A percentile compares a stretch with the other conserved stretches of the same genome.
Evolutionary conservation across 2,113 vertebrate genomes (phyloP).

Genomic region (Hippocampus guttulatus): DNA sequence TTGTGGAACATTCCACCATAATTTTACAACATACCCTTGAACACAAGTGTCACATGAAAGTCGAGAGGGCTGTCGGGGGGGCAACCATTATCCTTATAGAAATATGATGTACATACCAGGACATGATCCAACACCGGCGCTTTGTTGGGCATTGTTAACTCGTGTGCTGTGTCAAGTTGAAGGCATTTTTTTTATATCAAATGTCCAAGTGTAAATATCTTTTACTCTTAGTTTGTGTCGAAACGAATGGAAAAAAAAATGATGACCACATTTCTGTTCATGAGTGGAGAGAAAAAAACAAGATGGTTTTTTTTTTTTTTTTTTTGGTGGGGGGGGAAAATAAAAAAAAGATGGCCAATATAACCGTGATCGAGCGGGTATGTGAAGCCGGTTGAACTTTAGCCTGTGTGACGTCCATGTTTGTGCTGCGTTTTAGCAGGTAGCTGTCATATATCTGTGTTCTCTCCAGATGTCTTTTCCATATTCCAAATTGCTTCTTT

Average conservation of each 20-base stretch:
- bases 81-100: conserved; percentile 90
- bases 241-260: conserved; percentile 16
- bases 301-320: conserved; percentile 4
- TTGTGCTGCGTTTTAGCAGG: conserved; percentile 37
- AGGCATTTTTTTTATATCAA: conserved; percentile 74
- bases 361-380: conserved; percentile 63
- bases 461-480: conserved; percentile 9
- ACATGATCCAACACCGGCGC: conserved; percentile 21
- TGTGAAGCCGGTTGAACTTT: conserved; percentile 66
- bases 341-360: conserved; percentile 71
- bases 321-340: conserved; percentile 40
- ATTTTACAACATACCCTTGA: not conserved
- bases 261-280: conserved; percentile 54
- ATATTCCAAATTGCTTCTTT: conserved; percentile 32
- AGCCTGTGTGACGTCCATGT: conserved; percentile 61
- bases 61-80: conserved; percentile 66
- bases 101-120: conserved; percentile 70
- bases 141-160: conserved; percentile 30
- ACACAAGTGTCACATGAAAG: conserved; percentile 35
- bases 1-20: not conserved
- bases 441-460: not conserved
- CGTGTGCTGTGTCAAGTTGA: conserved; percentile 72
- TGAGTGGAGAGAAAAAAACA: conserved; percentile 19
- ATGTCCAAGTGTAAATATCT: conserved; percentile 52
- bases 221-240: conserved; percentile 55